Percentiles rank a stretch among this genome's conserved stretches.
phyloP scores from a whole-genome alignment of 2,113 vertebrate genomes.

The Peucedramus taeniatus region DNA sequence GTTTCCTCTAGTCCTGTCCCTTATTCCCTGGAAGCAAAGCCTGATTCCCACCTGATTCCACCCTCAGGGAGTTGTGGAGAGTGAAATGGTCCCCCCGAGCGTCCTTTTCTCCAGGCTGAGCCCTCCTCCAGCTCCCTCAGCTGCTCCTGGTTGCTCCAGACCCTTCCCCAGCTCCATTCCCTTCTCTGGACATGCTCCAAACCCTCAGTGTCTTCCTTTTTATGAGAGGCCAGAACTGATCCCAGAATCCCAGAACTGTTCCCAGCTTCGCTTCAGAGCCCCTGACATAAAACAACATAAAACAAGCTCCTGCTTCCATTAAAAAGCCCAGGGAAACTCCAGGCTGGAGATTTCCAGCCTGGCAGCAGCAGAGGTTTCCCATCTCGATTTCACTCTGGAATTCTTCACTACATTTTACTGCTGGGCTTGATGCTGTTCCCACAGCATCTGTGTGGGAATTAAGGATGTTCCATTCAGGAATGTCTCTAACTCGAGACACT shows the following conservation, averaged over 20 bases:
- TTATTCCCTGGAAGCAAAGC: neutral
- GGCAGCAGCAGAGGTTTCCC: conserved; percentile 19
- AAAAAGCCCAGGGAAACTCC: neutral
- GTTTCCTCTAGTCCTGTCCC: neutral
- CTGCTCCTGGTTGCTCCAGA: neutral
- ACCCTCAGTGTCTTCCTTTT: no score
- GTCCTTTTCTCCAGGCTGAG: neutral
- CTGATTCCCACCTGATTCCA: fast-evolving
- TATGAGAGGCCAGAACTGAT: neutral
- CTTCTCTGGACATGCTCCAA: neutral
- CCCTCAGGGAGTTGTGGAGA: neutral
- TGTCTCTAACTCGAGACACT: neutral
- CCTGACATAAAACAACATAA: neutral
- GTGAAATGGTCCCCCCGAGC: neutral
- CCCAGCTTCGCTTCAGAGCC: neutral
- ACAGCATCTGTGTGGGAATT: neutral
- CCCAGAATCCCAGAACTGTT: neutral
- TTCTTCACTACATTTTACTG: conserved; percentile 21
- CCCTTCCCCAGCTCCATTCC: neutral
- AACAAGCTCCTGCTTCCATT: neutral
- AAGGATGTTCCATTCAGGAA: neutral
- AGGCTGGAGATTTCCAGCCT: conserved; percentile 5
- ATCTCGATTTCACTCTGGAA: conserved; percentile 43
- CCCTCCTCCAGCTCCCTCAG: neutral
- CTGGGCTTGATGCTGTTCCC: neutral